Evolutionary conservation across 2,113 vertebrate species (phyloP), one percentile per base, ranked within the genome.

Genomic region (Epinephelus cyanopodus): DNA sequence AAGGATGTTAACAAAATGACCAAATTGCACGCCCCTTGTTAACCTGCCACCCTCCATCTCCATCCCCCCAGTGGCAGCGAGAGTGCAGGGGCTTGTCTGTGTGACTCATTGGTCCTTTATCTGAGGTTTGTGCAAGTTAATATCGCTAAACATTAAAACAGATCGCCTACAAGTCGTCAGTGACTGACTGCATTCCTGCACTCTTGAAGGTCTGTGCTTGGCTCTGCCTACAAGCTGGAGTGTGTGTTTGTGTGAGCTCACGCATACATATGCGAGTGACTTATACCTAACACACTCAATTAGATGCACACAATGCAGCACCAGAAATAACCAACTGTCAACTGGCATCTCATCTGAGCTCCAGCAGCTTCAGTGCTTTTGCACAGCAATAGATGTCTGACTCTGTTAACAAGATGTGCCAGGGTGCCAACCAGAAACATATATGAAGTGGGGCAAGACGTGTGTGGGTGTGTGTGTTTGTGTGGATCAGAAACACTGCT

Each of bases 241-340:
- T 8, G 6, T 23, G 25, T 42, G 37, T 64, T 67, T 45, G 45
- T 21, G 12, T 65, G 50, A 37, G 54, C 62, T 69, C 48, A 17
- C 18, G 29, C 21, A 57, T n/a, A n/a, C 45, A 65, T 29, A 47
- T 39, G 54, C 52, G n/a, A 52, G 37, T 73, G 47, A 6, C 69
- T 79, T 27, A 50, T 61, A 80, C 50, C 74, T 54, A 60, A 69
- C 66, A 42, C 52, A 78, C 56, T 62, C 69, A 84, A 78, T 77
- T 79, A 77, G 61, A 63, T 56, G 56, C 71, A 87, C 56, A 81
- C 66, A 71, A 13, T 53, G 70, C 64, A 61, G 64, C 23, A 58
- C 74, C 86, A 77, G 84, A 88, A 86, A 87, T 90, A 90, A 85
- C 70, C 45, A 57, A 68, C 77, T 82, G 83, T 79, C 87, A 68